These are phyloP conservation scores for Actinia tenebrosa DNA, from an alignment of 64 coral and sea anemone species.

Conservation along the genomic window DNA sequence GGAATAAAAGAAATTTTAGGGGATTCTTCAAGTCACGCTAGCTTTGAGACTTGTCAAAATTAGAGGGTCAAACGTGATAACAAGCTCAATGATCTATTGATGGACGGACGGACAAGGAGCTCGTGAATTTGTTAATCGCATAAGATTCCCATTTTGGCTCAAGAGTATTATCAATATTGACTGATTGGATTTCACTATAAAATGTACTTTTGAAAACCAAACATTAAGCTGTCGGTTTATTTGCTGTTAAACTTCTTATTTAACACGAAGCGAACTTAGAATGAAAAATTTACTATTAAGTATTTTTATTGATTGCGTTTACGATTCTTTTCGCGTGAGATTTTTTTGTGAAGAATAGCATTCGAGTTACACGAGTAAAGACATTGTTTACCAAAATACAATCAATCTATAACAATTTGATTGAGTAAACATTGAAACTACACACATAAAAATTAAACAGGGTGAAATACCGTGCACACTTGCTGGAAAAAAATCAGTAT, in stretches of 20 bases:
- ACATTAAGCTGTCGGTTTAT: not conserved
- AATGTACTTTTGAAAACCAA: slow-evolving; percentile 2
- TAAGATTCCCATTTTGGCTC: not conserved
- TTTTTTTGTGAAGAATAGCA: not conserved
- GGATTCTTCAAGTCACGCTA: not conserved
- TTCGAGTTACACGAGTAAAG: not conserved
- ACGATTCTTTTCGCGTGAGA: not conserved
- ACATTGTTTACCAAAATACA: slow-evolving; percentile 82
- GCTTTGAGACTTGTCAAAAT: not conserved
- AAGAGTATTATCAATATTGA: slow-evolving; percentile 16
- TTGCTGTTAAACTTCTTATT: not conserved
- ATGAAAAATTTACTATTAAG: not conserved
- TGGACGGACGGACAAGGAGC: not conserved
- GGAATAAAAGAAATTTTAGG: not conserved
- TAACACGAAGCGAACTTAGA: not conserved
- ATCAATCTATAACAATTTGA: slow-evolving; percentile 96
- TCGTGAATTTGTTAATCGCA: not conserved
- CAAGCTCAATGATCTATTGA: not conserved
- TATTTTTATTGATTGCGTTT: not conserved
- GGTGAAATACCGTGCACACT: slow-evolving; percentile 8
- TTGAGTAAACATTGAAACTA: slow-evolving; percentile 76
- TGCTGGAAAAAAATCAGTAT: not conserved
- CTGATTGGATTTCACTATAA: slow-evolving; percentile 4
- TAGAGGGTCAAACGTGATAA: not conserved
- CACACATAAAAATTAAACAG: slow-evolving; percentile 57